Conservation (phyloP, 2,888 invertebrate genomes). For the Drosophila longiperda region DNA sequence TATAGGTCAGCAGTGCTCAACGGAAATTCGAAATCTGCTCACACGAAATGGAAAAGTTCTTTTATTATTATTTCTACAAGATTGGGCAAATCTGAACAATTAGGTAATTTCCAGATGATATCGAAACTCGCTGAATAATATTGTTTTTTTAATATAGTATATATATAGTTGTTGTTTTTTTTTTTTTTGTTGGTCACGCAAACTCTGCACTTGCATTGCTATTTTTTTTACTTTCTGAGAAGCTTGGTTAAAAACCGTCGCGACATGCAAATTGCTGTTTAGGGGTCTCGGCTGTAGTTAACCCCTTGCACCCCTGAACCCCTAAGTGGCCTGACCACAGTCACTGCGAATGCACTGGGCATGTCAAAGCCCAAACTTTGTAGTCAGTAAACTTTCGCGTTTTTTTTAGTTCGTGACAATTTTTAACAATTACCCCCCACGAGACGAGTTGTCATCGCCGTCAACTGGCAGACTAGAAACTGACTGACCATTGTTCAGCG, state of each 20-base stretch:
- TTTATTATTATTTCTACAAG: constrained; percentile 33
- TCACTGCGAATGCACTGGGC: constrained; percentile 16
- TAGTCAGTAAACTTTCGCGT: constrained; percentile 73
- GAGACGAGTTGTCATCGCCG: constrained; percentile 39
- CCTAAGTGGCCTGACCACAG: constrained; percentile 14
- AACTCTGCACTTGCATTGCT: constrained; percentile 50
- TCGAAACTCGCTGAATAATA: constrained; percentile 24
- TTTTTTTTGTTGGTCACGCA: constrained; percentile 62
- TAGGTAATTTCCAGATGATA: constrained; percentile 57
- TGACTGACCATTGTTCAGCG: constrained; percentile 63
- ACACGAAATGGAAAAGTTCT: constrained; percentile 54
- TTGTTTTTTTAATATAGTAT: constrained; percentile 17
- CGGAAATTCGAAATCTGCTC: constrained; percentile 36
- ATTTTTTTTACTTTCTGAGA: constrained; percentile 39
- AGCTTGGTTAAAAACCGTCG: constrained; percentile 32
- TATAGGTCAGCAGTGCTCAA: constrained; percentile 71
- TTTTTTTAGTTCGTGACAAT: constrained; percentile 73
- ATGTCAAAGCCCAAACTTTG: constrained; percentile 14
- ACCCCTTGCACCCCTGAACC: background rate
- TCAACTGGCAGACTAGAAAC: constrained; percentile 18
- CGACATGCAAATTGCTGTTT: constrained; percentile 64
- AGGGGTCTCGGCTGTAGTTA: constrained; percentile 26
- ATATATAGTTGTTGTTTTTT: background rate
- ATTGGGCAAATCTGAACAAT: constrained; percentile 39
- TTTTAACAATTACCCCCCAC: constrained; percentile 70